Conservation (phyloP, 2,888 invertebrate genomes). For the Deilephila elpenor region DNA sequence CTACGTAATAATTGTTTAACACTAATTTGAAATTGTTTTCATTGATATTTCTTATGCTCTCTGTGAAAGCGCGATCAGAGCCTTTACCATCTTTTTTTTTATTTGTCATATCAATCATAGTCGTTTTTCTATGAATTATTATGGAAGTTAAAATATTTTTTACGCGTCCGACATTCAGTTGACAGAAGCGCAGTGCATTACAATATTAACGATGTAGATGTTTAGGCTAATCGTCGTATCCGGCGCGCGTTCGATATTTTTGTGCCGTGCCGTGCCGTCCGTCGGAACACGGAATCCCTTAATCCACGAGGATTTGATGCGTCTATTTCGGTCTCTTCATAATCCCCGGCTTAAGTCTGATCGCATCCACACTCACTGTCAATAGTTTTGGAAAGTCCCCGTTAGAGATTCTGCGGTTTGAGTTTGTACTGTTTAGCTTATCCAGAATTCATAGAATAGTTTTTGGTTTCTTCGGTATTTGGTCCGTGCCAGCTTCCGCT, state of each 20-base stretch:
- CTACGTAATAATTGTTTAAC: too few relatives aligned
- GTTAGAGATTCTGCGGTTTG: conserved; percentile 81
- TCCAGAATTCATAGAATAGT: conserved; percentile 73
- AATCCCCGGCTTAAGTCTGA: conserved; percentile 83
- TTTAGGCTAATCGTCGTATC: conserved; percentile 83
- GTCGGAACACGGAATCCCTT: conserved; percentile 82
- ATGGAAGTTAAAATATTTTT: conserved; percentile 30
- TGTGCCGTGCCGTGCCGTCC: conserved; percentile 76
- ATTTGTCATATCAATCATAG: too few relatives aligned
- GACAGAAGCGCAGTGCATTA: conserved; percentile 64
- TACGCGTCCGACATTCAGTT: conserved; percentile 37
- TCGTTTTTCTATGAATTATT: neutral
- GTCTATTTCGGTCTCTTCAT: conserved; percentile 84
- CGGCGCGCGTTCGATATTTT: conserved; percentile 82
- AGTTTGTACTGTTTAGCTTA: conserved; percentile 73
- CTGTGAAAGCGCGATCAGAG: too few relatives aligned
- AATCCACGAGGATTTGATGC: conserved; percentile 82
- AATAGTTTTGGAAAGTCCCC: conserved; percentile 82
- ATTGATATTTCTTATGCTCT: too few relatives aligned
- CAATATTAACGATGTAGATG: conserved; percentile 77
- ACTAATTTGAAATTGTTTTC: too few relatives aligned
- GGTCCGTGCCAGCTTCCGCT: conserved; percentile 46
- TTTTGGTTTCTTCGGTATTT: conserved; percentile 78
- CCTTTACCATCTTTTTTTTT: too few relatives aligned
- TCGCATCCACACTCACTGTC: conserved; percentile 85